Evolutionary conservation across 2,797 vertebrate genomes (phyloP).

Genomic region (Phoebastria nigripes): DNA sequence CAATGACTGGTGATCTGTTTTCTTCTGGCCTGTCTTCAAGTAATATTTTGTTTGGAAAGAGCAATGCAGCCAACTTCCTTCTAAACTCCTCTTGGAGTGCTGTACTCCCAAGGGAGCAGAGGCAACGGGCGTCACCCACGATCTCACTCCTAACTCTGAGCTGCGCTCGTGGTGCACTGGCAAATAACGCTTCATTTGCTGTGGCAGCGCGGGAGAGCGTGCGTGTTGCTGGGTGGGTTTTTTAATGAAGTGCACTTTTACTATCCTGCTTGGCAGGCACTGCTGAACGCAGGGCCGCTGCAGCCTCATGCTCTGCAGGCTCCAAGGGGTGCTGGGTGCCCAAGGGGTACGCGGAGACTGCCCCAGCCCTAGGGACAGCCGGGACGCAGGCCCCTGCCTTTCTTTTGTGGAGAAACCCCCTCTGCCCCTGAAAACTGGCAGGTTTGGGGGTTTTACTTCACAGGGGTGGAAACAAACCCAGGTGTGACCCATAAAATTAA

Average conservation of each 20-base stretch:
- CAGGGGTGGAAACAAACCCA: accelerated
- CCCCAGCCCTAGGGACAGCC: not conserved
- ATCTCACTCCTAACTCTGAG: accelerated
- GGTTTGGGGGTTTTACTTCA: not conserved
- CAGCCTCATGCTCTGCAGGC: too few relatives aligned
- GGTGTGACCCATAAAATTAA: accelerated
- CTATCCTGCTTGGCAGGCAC: accelerated
- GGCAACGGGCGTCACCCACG: accelerated
- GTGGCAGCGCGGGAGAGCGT: accelerated
- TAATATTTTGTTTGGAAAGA: not conserved
- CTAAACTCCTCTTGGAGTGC: too few relatives aligned
- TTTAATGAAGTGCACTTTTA: accelerated
- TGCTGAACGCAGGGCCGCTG: not conserved
- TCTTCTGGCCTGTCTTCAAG: not conserved
- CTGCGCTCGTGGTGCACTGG: accelerated
- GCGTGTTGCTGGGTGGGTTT: accelerated
- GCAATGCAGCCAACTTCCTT: not conserved
- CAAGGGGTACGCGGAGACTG: too few relatives aligned
- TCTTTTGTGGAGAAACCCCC: too few relatives aligned
- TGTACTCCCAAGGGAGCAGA: not conserved
- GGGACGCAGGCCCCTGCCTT: too few relatives aligned
- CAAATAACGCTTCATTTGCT: accelerated
- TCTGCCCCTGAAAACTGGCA: not conserved
- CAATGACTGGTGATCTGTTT: not conserved
- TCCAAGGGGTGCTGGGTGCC: too few relatives aligned